Evolutionary conservation across 2,113 vertebrate species (phyloP).

Genomic region (Delphinapterus leucas): DNA sequence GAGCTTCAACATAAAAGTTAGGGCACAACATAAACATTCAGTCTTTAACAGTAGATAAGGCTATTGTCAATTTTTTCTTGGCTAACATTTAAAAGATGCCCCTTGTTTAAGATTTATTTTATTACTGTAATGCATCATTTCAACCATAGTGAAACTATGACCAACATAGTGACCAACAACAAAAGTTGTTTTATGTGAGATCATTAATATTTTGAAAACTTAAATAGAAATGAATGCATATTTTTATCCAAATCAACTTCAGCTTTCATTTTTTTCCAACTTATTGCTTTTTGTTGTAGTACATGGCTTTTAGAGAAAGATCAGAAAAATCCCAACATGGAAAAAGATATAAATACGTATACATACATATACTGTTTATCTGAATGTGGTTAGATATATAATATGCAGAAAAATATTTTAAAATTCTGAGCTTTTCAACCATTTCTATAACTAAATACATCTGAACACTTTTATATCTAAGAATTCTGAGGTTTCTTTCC

Average conservation of each 20-base stretch:
- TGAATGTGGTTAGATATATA: neutral
- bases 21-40: neutral
- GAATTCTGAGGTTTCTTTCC: neutral
- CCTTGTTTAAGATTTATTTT: neutral
- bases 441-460: neutral
- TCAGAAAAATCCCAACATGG: neutral
- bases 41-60: neutral
- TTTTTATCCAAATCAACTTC: neutral
- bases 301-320: neutral
- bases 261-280: neutral
- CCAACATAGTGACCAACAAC: neutral
- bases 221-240: neutral
- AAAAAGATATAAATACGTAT: neutral
- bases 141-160: neutral
- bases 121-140: neutral
- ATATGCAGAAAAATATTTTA: neutral
- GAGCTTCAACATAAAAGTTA: neutral
- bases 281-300: neutral
- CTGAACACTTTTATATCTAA: neutral
- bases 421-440: neutral
- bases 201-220: constrained; percentile 19
- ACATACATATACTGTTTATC: neutral
- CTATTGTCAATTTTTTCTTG: neutral
- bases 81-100: neutral
- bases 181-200: neutral